phyloP scores from a whole-genome alignment of 2,888 invertebrate genomes.

The Epirrita christyi region DNA sequence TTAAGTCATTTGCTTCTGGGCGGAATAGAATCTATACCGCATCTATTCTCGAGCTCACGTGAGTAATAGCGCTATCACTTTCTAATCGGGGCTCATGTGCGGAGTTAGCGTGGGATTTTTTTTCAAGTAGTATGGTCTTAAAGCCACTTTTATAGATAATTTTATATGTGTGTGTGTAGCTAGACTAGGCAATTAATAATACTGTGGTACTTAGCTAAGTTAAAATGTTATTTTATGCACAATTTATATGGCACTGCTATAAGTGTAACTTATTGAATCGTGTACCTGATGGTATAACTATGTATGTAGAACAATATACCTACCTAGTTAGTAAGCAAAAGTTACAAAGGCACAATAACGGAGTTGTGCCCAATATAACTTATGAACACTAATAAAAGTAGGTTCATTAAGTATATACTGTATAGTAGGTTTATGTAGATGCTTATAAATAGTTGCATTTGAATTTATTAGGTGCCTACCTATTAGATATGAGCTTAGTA shows the following conservation, averaged over 20 bases:
- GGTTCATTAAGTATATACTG: background rate
- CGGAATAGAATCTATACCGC: too few species aligned
- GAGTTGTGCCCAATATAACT: background rate
- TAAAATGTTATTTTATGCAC: conserved; percentile 14
- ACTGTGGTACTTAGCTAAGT: conserved; percentile 26
- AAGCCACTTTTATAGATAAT: too few species aligned
- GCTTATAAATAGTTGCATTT: background rate
- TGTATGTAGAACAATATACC: background rate
- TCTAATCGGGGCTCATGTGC: too few species aligned
- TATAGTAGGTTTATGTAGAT: too few species aligned
- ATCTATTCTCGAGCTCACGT: too few species aligned
- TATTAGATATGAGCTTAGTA: too few species aligned
- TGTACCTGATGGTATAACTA: conserved; percentile 18
- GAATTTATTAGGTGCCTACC: background rate
- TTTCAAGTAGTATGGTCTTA: too few species aligned
- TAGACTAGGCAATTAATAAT: conserved; percentile 19
- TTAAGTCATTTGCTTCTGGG: too few species aligned
- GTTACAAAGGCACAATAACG: background rate
- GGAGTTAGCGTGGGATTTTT: too few species aligned
- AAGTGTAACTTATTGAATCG: conserved; percentile 8
- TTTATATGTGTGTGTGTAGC: conserved; percentile 6
- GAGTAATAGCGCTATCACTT: too few species aligned
- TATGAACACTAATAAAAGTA: background rate
- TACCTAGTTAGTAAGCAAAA: background rate
- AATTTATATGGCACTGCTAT: conserved; percentile 15